Percentiles rank a stretch among this genome's conserved stretches.
These are phyloP conservation scores for Drosophila nr. perissopoda DNA, from an alignment of 2,888 invertebrate genomes.

Conservation along the genomic window DNA sequence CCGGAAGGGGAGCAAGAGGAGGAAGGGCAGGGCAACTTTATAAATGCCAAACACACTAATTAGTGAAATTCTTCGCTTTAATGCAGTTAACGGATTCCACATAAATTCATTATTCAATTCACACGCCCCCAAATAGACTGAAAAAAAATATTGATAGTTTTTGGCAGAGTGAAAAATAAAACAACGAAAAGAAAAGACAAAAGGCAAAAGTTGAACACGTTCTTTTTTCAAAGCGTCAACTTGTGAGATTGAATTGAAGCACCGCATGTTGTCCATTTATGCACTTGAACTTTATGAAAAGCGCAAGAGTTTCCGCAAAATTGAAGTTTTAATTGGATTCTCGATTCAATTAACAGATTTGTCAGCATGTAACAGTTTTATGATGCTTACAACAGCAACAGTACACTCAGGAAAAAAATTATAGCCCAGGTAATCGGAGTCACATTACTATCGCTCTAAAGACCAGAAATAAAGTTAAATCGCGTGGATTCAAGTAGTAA, in stretches of 20 bases:
- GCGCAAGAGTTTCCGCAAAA: conserved; percentile 68
- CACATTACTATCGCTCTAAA: background rate
- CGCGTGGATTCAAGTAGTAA: background rate
- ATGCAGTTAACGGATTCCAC: conserved; percentile 46
- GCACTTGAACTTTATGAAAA: conserved; percentile 68
- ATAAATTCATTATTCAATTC: conserved; percentile 65
- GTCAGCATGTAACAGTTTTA: conserved; percentile 79
- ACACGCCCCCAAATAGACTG: conserved; percentile 22
- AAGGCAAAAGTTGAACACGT: conserved; percentile 20
- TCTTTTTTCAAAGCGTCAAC: conserved; percentile 43
- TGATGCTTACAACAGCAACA: conserved; percentile 54
- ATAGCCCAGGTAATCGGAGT: background rate
- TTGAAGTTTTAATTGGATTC: conserved; percentile 84
- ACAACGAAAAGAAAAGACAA: background rate
- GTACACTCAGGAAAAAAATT: background rate
- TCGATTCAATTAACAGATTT: conserved; percentile 84
- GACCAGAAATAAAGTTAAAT: background rate
- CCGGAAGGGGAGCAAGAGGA: background rate
- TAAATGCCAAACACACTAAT: conserved; percentile 65
- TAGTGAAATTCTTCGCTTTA: conserved; percentile 72
- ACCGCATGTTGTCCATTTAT: conserved; percentile 73
- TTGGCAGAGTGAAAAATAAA: conserved; percentile 6
- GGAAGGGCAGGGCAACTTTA: background rate
- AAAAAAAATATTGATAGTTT: conserved; percentile 7
- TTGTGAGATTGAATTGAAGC: conserved; percentile 43